Evolutionary conservation across 2,113 vertebrate species (phyloP), one percentile per base, ranked within the genome.

Genomic region (Todiramphus chloris): DNA sequence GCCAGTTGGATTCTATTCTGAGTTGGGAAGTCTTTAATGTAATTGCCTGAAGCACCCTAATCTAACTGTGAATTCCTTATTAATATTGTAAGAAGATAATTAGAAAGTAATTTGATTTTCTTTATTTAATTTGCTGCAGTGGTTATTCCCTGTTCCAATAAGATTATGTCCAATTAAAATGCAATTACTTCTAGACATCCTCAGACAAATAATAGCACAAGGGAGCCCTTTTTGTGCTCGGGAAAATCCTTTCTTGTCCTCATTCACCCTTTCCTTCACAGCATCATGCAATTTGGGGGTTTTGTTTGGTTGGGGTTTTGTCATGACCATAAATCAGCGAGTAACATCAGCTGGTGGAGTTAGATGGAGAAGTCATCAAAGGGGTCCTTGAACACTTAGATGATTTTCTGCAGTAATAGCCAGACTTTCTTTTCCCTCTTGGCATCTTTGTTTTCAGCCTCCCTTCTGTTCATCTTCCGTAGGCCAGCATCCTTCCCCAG

Each of bases 81-180:
- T 95, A 83, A 86, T 46, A 74, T 44, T 86, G 31, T 74, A 83
- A 85, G 72, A 90, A 80, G 46, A 79, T 69, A 93, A 90, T 95
- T 92, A 86, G 63, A 93, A 93, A 77, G 63, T 15, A 70, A 30
- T 80, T 90, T 74, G n/a, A 75, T 84, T 95, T 81, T 93, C 90
- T 93, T 89, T 80, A 92, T 93, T 94, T 95, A 88, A 85, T 89
- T 81, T 77, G 7, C 28, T 83, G 63, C 23, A 85, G 85, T 85
- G 2, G 6, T 43, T 90, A 69, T 76, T 93, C n/a, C 68, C 59
- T 66, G n/a, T 83, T 90, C 53, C 53, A 92, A 37, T 67, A 96
- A 86, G 86, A 94, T 83, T 93, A 62, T 44, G 28, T 74, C 28
- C 46, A 90, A 94, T 90, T 88, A 90, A 95, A 89, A 95, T 50